Percentiles rank a stretch among this genome's conserved stretches.
Conservation (phyloP, 2,113 vertebrate species). For the Lucifuga dentata region DNA sequence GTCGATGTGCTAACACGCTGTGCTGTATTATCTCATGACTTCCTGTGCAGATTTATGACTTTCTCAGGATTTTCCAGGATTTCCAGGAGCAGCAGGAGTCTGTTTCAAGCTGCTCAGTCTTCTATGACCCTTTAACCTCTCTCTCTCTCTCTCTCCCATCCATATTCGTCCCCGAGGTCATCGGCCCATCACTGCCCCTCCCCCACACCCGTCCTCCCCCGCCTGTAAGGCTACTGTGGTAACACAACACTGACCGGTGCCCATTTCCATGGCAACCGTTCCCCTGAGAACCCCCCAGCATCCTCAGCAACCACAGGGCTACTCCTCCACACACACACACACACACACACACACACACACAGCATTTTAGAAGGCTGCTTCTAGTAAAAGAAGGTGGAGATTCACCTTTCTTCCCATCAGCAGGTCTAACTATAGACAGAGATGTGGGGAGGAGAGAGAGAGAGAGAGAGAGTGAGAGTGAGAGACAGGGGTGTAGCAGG, state of each 20-base stretch:
- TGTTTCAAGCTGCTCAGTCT: conserved; percentile 60
- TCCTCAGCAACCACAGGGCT: conserved; percentile 68
- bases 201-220: conserved; percentile 14
- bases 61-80: conserved; percentile 50
- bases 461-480: neutral
- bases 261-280: conserved; percentile 78
- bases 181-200: conserved; percentile 57
- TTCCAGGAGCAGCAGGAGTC: conserved; percentile 64
- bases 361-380: conserved; percentile 54
- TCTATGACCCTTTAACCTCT: conserved; percentile 75
- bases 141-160: conserved; percentile 35
- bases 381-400: conserved; percentile 69
- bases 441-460: conserved; percentile 19
- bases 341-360: neutral
- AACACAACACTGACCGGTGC: conserved; percentile 84
- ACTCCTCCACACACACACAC: conserved; percentile 31
- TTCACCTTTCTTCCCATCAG: conserved; percentile 74
- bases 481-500: neutral
- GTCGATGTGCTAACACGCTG: too few species aligned
- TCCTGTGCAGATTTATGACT: neutral
- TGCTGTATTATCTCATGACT: too few species aligned
- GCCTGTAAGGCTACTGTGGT: conserved; percentile 74
- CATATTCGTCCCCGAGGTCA: conserved; percentile 76
- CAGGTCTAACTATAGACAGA: conserved; percentile 66
- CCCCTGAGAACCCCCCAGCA: conserved; percentile 74